Evolutionary conservation across 2,113 vertebrate genomes (phyloP), one percentile per base, ranked within the genome.

Genomic region (Pedionomus torquatus): DNA sequence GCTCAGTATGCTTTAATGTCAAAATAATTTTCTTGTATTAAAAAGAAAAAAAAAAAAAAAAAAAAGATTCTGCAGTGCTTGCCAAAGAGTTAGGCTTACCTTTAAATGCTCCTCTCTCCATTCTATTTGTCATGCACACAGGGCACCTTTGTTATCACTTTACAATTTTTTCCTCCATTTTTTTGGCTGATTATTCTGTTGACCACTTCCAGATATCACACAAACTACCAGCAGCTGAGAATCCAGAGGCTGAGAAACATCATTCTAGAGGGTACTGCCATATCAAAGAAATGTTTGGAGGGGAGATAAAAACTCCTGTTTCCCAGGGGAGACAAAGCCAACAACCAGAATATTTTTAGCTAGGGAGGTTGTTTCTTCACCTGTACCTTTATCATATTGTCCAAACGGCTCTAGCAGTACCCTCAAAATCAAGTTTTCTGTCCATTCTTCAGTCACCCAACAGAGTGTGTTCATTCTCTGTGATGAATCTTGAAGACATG

Each of bases 401-500:
- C 37, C 20, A 66, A 25, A 43, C 7, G n/a, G 41, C 51, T 58
- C 46, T 57, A 58, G 8, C 12, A 65, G 7, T 41, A 21, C 26
- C 7, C 49, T 82, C 41, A 46, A 66, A 61, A 11, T 61, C 24
- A 65, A 57, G 20, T 49, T 66, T 49, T 48, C n/a, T 82, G 12
- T 30, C 39, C 30, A 13, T 35, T 70, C 35, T 26, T 3, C 2
- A 1, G 16, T 26, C 14, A 88, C 23, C 12, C 57, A 66, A 4
- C 21, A 83, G 31, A 46, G 15, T 1, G 0, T 1, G 3, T 35
- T n/a, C n/a, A n/a, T n/a, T 83, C 10, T 77, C 54, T 4, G 0
- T 2, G 5, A 19, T 13, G 11, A 55, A 43, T 74, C 64, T 51
- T 51, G 44, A 93, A 57, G 43, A 24, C 8, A 20, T 1, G 30